A percentile compares a stretch with the other conserved stretches of the same genome.
Conservation (phyloP, 2,113 vertebrate species). For the Lampris incognitus region DNA sequence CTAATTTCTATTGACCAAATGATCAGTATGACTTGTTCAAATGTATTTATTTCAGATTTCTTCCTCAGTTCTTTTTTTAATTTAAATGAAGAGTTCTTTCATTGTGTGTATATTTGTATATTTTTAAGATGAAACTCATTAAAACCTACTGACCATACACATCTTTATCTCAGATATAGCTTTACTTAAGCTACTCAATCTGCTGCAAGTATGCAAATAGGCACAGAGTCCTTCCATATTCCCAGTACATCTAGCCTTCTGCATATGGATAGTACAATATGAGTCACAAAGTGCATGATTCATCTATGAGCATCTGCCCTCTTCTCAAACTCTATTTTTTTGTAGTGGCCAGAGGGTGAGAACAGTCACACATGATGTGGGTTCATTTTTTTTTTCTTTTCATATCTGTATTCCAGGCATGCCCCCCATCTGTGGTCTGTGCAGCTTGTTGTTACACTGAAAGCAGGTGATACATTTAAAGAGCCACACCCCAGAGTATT, state of each 20-base stretch:
- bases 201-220: conserved; percentile 10
- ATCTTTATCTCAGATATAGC: background rate
- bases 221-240: conserved; percentile 16
- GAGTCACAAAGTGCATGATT: conserved; percentile 59
- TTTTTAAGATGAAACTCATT: background rate
- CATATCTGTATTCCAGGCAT: conserved; percentile 45
- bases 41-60: background rate
- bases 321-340: conserved; percentile 13
- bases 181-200: background rate
- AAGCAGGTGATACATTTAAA: conserved; percentile 46
- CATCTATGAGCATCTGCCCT: conserved; percentile 46
- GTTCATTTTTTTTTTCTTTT: conserved; percentile 1
- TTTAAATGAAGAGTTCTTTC: background rate
- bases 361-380: conserved; percentile 26
- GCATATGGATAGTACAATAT: conserved; percentile 24
- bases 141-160: background rate
- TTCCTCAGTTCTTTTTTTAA: background rate
- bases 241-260: conserved; percentile 5
- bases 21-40: background rate
- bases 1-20: background rate
- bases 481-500: conserved; percentile 54
- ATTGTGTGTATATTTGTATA: background rate
- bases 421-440: conserved; percentile 23
- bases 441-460: conserved; percentile 36
- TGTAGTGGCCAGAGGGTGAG: conserved; percentile 6